A percentile compares a stretch with the other conserved stretches of the same genome.
Conservation (phyloP, 1,140 invertebrate genomes). For the Eciton burchellii region DNA sequence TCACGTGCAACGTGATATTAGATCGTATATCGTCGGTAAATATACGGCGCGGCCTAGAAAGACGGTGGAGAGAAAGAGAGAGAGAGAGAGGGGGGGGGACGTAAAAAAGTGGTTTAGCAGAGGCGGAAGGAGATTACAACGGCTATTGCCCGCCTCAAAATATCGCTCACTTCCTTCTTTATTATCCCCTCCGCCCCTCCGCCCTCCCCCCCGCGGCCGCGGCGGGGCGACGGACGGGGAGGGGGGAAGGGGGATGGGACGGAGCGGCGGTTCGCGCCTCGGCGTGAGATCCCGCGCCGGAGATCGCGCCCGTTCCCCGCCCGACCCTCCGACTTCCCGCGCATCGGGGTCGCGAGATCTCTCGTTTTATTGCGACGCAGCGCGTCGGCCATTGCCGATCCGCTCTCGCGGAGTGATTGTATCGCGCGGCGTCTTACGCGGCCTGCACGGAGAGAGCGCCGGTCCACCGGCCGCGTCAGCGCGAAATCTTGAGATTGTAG, state of each 20-base stretch:
- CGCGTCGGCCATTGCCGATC: neutral
- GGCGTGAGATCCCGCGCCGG: no score
- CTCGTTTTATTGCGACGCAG: no score
- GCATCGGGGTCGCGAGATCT: neutral
- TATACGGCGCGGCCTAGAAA: conserved; percentile 62
- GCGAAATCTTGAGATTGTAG: conserved; percentile 75
- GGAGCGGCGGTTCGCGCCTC: no score
- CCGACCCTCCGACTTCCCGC: no score
- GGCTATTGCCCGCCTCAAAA: conserved; percentile 35
- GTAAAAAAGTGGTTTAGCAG: conserved; percentile 55
- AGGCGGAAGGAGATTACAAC: conserved; percentile 39
- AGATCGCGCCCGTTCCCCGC: no score
- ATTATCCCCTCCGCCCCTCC: neutral
- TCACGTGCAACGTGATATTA: conserved; percentile 73
- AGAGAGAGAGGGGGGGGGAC: neutral
- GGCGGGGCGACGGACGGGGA: no score
- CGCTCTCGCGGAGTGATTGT: no score
- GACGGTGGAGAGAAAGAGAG: conserved; percentile 14
- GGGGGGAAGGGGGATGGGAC: no score
- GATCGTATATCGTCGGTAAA: conserved; percentile 74
- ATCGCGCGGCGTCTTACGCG: no score
- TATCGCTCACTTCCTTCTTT: conserved; percentile 23
- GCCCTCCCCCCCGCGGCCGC: no score
- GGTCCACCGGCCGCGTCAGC: conserved; percentile 65
- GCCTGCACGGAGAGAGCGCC: neutral